Base-by-base conservation (phyloP, 2,888 invertebrate species). In the Drosophila austrosaltans region DNA sequence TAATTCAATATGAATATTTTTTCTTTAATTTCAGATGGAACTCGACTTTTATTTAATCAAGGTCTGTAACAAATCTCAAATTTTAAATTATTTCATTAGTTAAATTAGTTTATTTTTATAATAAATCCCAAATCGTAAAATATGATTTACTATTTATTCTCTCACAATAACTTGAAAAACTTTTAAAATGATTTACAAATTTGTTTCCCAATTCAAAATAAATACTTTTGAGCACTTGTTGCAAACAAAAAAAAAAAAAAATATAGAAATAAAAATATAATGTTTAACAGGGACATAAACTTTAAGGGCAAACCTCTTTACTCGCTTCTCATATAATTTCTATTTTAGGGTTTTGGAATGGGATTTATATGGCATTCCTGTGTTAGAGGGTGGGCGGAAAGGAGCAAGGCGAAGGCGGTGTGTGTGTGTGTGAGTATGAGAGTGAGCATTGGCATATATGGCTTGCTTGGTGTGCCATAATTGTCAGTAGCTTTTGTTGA, bases 401-500 rank as follows among this genome's bases (percentile, higher is more conserved):
- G 16, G n/a, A 39, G 36, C 7, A 53, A 48, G 44, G 10, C 40
- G 10, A 25, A 16, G 40, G 7, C 12, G 62, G 36, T 7, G 40
- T 22, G 48, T 42, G 36, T 30, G 28, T 60, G 36, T 42, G 72
- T 73, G 69, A 69, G 69, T 69, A 68, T 73, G 64, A 59, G 36
- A 22, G 10, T 8, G 48, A 69, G 62, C 61, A 69, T 70, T 63
- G 71, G 78, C 75, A 70, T 84, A 72, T 80, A 73, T 77, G 78
- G 77, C 63, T 81, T 48, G 48, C 48, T 25, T 48, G 82, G 77
- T 83, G 83, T 78, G 85, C 81, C 81, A 85, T 86, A 85, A 87
- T 87, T 86, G 85, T 86, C 88, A 83, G 86, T 80, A 83, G 86
- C 86, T 83, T 85, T 86, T 87, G 85, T 86, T 86, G 86, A 85